Conservation (phyloP, 2,888 invertebrate genomes). For the Drosophila paranaensis region DNA sequence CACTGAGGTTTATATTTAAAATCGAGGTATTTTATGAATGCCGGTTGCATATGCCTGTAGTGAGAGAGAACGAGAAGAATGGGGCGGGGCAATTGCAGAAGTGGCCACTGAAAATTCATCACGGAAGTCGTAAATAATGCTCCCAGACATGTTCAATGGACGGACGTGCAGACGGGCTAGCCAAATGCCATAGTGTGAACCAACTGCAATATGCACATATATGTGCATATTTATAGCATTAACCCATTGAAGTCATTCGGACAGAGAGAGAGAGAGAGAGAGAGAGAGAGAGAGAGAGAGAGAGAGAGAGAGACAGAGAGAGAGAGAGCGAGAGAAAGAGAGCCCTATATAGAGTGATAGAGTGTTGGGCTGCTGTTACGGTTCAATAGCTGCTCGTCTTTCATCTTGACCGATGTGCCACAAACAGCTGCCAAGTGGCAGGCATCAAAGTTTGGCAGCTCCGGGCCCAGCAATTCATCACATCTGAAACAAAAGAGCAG, state of each 20-base stretch:
- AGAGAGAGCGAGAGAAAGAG: neutral
- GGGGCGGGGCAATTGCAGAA: conserved; percentile 32
- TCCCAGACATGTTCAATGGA: conserved; percentile 52
- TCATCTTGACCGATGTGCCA: conserved; percentile 66
- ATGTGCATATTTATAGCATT: conserved; percentile 62
- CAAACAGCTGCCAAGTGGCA: conserved; percentile 62
- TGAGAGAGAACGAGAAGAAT: neutral
- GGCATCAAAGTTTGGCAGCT: conserved; percentile 32
- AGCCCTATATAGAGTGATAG: neutral
- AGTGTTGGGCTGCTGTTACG: conserved; percentile 38
- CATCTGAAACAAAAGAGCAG: conserved; percentile 35
- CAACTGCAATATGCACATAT: conserved; percentile 24
- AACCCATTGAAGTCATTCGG: conserved; percentile 52
- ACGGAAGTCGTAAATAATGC: conserved; percentile 75
- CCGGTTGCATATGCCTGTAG: conserved; percentile 55
- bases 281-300: neutral
- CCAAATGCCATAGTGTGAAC: conserved; percentile 73
- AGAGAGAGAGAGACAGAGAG: neutral
- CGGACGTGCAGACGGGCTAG: conserved; percentile 32
- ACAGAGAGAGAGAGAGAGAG: neutral
- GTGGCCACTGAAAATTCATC: conserved; percentile 69
- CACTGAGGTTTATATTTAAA: conserved; percentile 64
- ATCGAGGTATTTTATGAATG: conserved; percentile 67
- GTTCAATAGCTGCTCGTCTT: conserved; percentile 73
- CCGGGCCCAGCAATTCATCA: conserved; percentile 65